Evolutionary conservation across 2,888 invertebrate species (phyloP).

Genomic region (Colostygia pectinataria): DNA sequence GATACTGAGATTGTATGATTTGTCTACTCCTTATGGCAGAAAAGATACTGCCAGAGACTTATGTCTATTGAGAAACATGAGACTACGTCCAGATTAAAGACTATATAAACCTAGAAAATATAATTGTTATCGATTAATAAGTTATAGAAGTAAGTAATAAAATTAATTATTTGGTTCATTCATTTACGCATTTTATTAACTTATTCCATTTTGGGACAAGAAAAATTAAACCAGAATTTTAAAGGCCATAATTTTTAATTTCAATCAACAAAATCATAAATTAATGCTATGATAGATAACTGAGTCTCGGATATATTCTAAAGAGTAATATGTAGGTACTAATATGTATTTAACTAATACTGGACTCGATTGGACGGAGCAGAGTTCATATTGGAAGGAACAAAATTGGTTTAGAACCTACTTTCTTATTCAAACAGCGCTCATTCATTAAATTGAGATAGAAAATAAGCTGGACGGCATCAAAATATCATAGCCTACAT

Average conservation of each 20-base stretch:
- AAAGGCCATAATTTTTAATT: constrained; percentile 55
- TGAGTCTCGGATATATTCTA: constrained; percentile 28
- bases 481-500: neutral
- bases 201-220: constrained; percentile 6
- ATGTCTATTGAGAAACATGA: constrained; percentile 92
- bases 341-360: constrained; percentile 9
- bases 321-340: constrained; percentile 9
- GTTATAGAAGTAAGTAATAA: constrained; percentile 18
- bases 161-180: constrained; percentile 13
- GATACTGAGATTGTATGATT: constrained; percentile 90
- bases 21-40: constrained; percentile 88
- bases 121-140: constrained; percentile 7
- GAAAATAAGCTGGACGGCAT: too few species aligned
- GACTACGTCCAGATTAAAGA: constrained; percentile 80
- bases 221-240: constrained; percentile 36
- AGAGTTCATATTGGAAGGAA: constrained; percentile 10
- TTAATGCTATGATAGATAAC: constrained; percentile 46
- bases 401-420: too few species aligned
- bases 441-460: too few species aligned
- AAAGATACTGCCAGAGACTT: constrained; percentile 94
- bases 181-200: constrained; percentile 18
- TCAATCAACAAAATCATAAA: constrained; percentile 64
- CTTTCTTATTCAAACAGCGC: neutral
- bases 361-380: constrained; percentile 30
- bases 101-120: neutral